These are phyloP conservation scores for Pheosia gnoma DNA, from an alignment of 2,888 invertebrate genomes.

Conservation along the genomic window DNA sequence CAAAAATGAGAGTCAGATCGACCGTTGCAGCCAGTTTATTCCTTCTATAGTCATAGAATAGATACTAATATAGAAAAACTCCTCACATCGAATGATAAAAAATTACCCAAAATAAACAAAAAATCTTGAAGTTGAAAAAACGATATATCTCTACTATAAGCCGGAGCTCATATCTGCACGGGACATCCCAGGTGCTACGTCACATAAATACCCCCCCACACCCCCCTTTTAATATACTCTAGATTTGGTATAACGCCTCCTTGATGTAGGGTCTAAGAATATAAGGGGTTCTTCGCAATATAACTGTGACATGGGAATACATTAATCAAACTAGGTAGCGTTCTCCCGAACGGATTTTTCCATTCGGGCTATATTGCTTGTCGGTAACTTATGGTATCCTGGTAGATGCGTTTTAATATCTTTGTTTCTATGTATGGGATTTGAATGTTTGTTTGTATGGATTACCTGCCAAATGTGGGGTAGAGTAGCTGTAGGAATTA, in stretches of 20 bases:
- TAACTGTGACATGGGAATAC: slow-evolving; percentile 77
- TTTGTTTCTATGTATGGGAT: slow-evolving; percentile 27
- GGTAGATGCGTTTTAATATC: slow-evolving; percentile 50
- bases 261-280: slow-evolving; percentile 65
- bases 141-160: slow-evolving; percentile 33
- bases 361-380: slow-evolving; percentile 66
- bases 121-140: slow-evolving; percentile 15
- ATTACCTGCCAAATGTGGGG: too few relatives aligned
- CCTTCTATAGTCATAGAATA: too few relatives aligned
- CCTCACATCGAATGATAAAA: neutral
- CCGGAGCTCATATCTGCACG: slow-evolving; percentile 35
- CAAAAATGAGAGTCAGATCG: too few relatives aligned
- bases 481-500: too few relatives aligned
- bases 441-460: neutral
- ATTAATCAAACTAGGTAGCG: slow-evolving; percentile 75
- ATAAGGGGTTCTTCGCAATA: slow-evolving; percentile 68
- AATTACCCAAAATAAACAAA: neutral
- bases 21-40: too few relatives aligned
- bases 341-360: slow-evolving; percentile 53
- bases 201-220: slow-evolving; percentile 62
- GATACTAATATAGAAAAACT: too few relatives aligned
- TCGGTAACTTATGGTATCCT: slow-evolving; percentile 69
- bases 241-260: slow-evolving; percentile 78
- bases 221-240: slow-evolving; percentile 81
- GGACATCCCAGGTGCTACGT: slow-evolving; percentile 62